A percentile compares a stretch with the other conserved stretches of the same genome.
Conservation (phyloP, 2,113 vertebrate genomes). For the Butastur rufipennis region DNA sequence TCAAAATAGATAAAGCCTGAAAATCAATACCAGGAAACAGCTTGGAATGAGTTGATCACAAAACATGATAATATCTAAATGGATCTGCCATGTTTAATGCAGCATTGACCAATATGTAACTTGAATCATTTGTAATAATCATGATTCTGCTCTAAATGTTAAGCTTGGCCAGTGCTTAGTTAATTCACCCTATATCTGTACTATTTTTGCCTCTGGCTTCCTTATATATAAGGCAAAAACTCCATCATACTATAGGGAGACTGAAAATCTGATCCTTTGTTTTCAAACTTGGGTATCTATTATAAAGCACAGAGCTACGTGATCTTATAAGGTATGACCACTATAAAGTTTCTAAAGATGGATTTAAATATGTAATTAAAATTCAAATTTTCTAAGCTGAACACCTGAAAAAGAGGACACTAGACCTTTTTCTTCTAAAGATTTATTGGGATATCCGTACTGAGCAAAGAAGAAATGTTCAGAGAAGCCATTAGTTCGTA, state of each 20-base stretch:
- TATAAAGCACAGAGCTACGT: not conserved
- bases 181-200: not conserved
- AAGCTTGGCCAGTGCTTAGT: not conserved
- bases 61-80: not conserved
- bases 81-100: not conserved
- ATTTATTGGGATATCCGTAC: not conserved
- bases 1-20: not conserved
- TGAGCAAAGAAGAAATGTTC: not conserved
- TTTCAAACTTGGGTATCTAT: not conserved
- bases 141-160: not conserved
- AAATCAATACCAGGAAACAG: not conserved
- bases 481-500: not conserved
- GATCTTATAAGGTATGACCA: not conserved
- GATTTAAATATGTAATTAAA: not conserved
- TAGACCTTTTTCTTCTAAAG: not conserved
- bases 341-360: not conserved
- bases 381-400: not conserved
- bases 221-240: not conserved
- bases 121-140: not conserved
- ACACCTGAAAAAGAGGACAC: not conserved
- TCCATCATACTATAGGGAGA: not conserved
- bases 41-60: not conserved
- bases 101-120: not conserved
- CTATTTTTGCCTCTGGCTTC: not conserved
- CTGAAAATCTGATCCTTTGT: not conserved